phyloP scores from a whole-genome alignment of 2,888 invertebrate species.

The Drosophila vallismaia region DNA sequence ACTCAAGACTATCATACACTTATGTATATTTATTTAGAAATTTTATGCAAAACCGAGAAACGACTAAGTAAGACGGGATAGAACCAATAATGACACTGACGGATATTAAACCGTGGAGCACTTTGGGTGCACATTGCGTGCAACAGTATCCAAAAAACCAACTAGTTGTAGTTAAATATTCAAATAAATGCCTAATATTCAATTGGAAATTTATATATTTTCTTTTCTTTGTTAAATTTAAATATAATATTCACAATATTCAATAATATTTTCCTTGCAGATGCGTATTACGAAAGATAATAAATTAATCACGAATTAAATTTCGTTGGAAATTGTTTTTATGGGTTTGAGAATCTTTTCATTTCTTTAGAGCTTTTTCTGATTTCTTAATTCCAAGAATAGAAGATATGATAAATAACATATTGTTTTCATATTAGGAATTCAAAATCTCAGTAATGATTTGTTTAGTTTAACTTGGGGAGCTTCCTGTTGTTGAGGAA shows the following conservation, averaged over 20 bases:
- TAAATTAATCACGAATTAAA: background rate
- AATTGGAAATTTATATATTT: slow-evolving; percentile 24
- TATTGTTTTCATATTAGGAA: too few species aligned
- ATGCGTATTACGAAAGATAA: background rate
- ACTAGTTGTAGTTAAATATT: slow-evolving; percentile 60
- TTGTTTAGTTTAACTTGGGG: too few species aligned
- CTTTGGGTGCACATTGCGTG: slow-evolving; percentile 13
- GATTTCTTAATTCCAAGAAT: too few species aligned
- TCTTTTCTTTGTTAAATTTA: background rate
- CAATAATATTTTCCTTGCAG: background rate
- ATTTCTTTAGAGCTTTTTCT: too few species aligned
- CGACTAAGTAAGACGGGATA: slow-evolving; percentile 56
- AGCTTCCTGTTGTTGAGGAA: too few species aligned
- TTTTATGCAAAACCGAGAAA: slow-evolving; percentile 56
- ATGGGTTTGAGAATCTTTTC: background rate
- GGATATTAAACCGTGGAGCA: slow-evolving; percentile 25
- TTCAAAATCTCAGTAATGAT: too few species aligned
- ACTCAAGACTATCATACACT: slow-evolving; percentile 42
- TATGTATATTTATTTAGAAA: slow-evolving; percentile 51
- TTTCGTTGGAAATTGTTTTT: background rate
- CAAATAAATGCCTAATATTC: slow-evolving; percentile 64
- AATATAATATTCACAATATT: background rate
- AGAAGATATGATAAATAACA: too few species aligned
- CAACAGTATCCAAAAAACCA: slow-evolving; percentile 39
- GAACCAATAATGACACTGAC: slow-evolving; percentile 26